Base-by-base conservation (phyloP, 2,113 vertebrate species). In the Channa argus region DNA sequence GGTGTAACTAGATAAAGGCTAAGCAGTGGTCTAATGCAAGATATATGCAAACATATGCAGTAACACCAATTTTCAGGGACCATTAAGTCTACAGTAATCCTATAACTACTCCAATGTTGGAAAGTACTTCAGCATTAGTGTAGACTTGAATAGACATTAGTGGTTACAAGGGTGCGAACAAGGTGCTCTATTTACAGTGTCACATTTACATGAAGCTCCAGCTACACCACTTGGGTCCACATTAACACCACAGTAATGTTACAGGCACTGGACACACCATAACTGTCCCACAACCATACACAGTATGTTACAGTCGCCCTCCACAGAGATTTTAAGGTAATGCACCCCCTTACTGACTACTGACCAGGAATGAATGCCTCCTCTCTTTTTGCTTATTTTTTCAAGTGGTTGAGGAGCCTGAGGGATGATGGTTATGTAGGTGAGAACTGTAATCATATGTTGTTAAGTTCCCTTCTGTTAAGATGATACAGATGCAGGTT, bases 281-380 rank as follows among this genome's bases (percentile, higher is more conserved):
- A 41, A 36, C 24, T 72, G 50, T 5, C 38, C 24, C 11, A 12
- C 15, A 54, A n/a, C 41, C 11, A 34, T 24, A 24, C 64, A 59
- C 7, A 14, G 61, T 74, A 74, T 72, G 76, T 59, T 47, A 62
- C 54, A 58, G 81, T 80, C 86, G 83, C 89, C 86, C 88, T 76
- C 90, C 33, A 4, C 73, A 90, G 91, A 50, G 44, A 45, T 13
- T 41, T 61, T 5, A n/a, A 2, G 60, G 88, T 79, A 90, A 60
- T 84, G 78, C 89, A 85, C 0, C 51, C 51, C 63, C 10, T 59
- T 13, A 10, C 11, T 56, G 8, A 9, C 38, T 33, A 36, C 49
- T 50, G n/a, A 24, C 24, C 24, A 24, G 1, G 24, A 24, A 24
- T 34, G 46, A 14, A 37, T 10, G 2, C 58, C 46, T 36, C 38